These are phyloP conservation scores for Microvelia longipes DNA, from an alignment of 1,140 invertebrate genomes.

Conservation along the genomic window DNA sequence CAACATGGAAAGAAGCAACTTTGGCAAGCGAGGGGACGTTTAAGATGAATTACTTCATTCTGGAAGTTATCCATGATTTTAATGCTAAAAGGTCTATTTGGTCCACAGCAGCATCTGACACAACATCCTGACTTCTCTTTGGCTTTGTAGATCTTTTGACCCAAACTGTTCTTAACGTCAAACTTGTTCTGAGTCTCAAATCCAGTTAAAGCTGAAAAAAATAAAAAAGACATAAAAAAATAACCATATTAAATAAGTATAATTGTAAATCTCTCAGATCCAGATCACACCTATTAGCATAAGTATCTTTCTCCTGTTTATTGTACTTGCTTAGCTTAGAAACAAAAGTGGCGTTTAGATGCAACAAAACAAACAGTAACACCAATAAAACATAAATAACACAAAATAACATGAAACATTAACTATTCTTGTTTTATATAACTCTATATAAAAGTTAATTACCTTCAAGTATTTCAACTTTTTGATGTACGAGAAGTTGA, in stretches of 20 bases:
- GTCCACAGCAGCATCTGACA: constrained; percentile 60
- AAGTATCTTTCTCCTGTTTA: too few species aligned
- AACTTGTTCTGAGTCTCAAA: constrained; percentile 86
- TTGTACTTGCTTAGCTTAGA: too few species aligned
- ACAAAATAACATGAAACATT: too few species aligned
- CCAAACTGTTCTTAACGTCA: constrained; percentile 53
- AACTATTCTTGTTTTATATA: too few species aligned
- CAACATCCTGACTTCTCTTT: constrained; percentile 69
- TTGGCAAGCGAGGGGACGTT: constrained; percentile 57
- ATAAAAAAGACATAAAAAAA: too few species aligned
- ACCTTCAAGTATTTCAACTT: constrained; percentile 63
- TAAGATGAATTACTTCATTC: constrained; percentile 54
- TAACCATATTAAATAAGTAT: neutral
- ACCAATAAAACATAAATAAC: too few species aligned
- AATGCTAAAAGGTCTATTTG: constrained; percentile 66
- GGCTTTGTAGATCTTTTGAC: constrained; percentile 71
- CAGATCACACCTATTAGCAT: too few species aligned
- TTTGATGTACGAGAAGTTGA: constrained; percentile 72
- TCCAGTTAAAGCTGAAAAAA: constrained; percentile 45
- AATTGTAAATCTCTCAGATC: too few species aligned
- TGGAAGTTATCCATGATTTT: constrained; percentile 61
- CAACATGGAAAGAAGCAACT: constrained; percentile 71
- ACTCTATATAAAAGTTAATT: neutral
- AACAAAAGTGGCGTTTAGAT: too few species aligned
- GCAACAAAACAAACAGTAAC: too few species aligned